Evolutionary conservation across 2,888 invertebrate genomes (phyloP).

Genomic region (Andrena hattorfiana): DNA sequence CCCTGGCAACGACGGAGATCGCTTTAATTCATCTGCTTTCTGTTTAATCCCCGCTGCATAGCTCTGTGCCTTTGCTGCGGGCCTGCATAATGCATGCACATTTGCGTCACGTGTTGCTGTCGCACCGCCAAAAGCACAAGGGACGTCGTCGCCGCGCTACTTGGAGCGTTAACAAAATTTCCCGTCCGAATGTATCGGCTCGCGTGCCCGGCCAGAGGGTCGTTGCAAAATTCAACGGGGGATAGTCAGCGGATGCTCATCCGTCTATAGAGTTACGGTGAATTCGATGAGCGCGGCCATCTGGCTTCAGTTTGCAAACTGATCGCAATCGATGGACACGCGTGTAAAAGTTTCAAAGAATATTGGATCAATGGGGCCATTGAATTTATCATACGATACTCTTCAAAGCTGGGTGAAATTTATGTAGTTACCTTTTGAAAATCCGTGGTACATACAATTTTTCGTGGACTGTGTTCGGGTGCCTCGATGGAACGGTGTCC

Average conservation of each 20-base stretch:
- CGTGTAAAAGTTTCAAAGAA: not conserved
- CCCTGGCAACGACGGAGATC: slow-evolving; percentile 3
- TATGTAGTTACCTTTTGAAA: not conserved
- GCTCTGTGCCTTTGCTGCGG: not conserved
- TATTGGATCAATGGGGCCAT: not conserved
- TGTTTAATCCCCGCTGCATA: slow-evolving; percentile 9
- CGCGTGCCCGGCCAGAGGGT: not conserved
- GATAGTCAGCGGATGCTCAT: not conserved
- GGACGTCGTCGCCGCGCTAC: not conserved
- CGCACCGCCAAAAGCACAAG: not conserved
- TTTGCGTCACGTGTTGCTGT: slow-evolving; percentile 6
- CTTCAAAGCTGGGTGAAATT: not conserved
- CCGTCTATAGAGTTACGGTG: not conserved
- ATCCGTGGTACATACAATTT: not conserved
- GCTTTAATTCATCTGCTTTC: slow-evolving; percentile 34
- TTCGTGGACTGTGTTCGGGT: not conserved
- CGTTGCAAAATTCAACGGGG: slow-evolving; percentile 5
- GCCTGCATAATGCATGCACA: slow-evolving; percentile 26
- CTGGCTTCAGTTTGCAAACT: too few species aligned
- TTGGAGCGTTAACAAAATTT: slow-evolving; percentile 17
- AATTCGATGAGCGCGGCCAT: not conserved
- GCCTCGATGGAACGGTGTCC: too few species aligned
- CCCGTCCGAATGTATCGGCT: not conserved
- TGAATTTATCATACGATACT: not conserved
- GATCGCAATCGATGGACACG: not conserved